A percentile compares a stretch with the other conserved stretches of the same genome.
These are phyloP conservation scores for Notodromas monacha DNA, from an alignment of 2,888 invertebrate genomes.

Conservation along the genomic window DNA sequence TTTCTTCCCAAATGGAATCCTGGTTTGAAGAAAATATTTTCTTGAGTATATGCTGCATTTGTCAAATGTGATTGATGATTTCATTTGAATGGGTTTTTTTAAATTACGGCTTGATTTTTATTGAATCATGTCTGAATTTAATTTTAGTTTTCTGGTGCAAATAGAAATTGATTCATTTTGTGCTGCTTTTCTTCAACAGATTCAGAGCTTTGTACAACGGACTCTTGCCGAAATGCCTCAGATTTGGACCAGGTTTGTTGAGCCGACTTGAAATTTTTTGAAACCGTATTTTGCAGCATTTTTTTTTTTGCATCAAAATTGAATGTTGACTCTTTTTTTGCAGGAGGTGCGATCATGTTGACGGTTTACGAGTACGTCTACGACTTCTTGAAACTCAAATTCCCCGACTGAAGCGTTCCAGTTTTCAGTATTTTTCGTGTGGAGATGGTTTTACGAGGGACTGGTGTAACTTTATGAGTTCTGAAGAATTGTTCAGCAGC, in stretches of 20 bases:
- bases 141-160: no score
- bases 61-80: no score
- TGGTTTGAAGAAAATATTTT: no score
- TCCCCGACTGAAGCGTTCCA: constrained; percentile 12
- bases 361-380: constrained; percentile 65
- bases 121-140: no score
- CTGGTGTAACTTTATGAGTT: neutral
- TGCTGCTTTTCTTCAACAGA: no score
- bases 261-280: neutral
- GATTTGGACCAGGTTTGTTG: constrained; percentile 40
- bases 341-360: constrained; percentile 72
- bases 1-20: no score
- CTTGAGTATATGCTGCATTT: no score
- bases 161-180: no score
- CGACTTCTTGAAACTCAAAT: constrained; percentile 27
- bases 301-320: constrained; percentile 10
- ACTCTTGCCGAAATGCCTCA: constrained; percentile 52
- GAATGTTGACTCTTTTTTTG: constrained; percentile 10
- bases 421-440: neutral
- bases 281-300: constrained; percentile 1
- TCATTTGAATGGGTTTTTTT: no score
- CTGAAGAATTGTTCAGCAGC: no score
- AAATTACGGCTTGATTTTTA: no score
- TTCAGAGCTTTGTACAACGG: constrained; percentile 67
- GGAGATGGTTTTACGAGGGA: no score